A percentile compares a stretch with the other conserved stretches of the same genome.
phyloP scores from a whole-genome alignment of 1,140 invertebrate genomes.

The Choristoneura fumiferana region DNA sequence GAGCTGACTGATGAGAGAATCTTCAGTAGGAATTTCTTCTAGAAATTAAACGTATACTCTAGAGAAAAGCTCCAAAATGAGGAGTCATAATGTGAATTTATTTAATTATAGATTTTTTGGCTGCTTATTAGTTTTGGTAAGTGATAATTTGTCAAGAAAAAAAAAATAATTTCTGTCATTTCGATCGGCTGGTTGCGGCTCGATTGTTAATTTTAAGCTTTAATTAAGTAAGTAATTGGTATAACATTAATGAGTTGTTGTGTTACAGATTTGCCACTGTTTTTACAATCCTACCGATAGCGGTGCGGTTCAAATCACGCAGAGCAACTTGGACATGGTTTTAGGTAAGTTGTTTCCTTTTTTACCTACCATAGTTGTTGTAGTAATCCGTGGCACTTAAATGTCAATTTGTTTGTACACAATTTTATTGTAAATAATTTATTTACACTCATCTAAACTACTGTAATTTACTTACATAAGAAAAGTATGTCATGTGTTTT shows the following conservation, averaged over 20 bases:
- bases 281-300: conserved; percentile 85
- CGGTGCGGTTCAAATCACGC: conserved; percentile 87
- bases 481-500: no score
- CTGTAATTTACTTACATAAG: no score
- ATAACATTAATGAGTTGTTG: conserved; percentile 47
- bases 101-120: conserved; percentile 36
- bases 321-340: conserved; percentile 89
- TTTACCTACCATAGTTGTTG: conserved; percentile 20
- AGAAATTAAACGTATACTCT: neutral
- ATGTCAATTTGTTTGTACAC: neutral
- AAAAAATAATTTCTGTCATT: conserved; percentile 8
- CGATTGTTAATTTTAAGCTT: conserved; percentile 60
- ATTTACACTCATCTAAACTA: no score
- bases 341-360: conserved; percentile 82
- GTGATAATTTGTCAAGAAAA: conserved; percentile 27
- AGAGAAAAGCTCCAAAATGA: conserved; percentile 28
- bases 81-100: conserved; percentile 29
- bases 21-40: neutral
- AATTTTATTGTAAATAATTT: conserved; percentile 20
- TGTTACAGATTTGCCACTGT: conserved; percentile 82
- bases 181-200: conserved; percentile 9
- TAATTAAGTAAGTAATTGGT: conserved; percentile 52
- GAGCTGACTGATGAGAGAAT: conserved; percentile 1
- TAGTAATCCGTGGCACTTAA: neutral
- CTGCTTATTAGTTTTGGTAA: conserved; percentile 58